Base-by-base conservation (phyloP, 53 echinoderm and acorn worm genomes). In the Holothuria scabra region DNA sequence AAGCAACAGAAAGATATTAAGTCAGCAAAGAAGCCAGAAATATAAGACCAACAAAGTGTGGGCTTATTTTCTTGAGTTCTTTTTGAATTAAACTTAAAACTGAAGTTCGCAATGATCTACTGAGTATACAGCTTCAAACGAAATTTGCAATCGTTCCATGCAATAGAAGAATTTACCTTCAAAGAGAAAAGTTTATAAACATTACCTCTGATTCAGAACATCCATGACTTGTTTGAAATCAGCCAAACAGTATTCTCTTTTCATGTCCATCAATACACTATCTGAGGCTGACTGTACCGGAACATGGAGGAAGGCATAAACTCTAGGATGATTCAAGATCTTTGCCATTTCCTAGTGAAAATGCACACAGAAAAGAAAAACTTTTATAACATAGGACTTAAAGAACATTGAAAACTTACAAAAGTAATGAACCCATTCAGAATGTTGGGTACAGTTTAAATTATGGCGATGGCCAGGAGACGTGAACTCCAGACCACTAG, bases 241-340 rank as follows among this genome's bases (percentile, higher is more conserved):
- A 46, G 84, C 94, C 23, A 79, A 65, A 65, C 89, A 92, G 64
- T 97, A 97, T 38, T 97, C 99, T 65, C 99, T 86, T 91, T 92
- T 94, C 99, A 97, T 97, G 84, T 97, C 99, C 84, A 94, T 85
- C 33, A 97, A 84, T 1, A 97, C 99, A 65, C 87, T 84, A 49
- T 97, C 97, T 20, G 94, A 94, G 5, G 91, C 94, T 13, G 99
- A 91, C 63, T 97, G 99, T 20, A 97, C 88, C 19, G 97, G 94
- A 2, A 97, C 94, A 80, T 99, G 95, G 22, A 99, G 85, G 71
- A 99, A 99, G 25, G 99, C 91, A 31, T 99, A 95, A 28, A 97
- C 94, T 31, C 94, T 67, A 7, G 94, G 99, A 64, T 97, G 99
- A 12, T 83, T 79, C 60, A 97, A 79, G 60, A 97, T 94, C 87